These are phyloP conservation scores for Muscidifurax raptorellus DNA, from an alignment of 1,140 invertebrate genomes.

Conservation along the genomic window DNA sequence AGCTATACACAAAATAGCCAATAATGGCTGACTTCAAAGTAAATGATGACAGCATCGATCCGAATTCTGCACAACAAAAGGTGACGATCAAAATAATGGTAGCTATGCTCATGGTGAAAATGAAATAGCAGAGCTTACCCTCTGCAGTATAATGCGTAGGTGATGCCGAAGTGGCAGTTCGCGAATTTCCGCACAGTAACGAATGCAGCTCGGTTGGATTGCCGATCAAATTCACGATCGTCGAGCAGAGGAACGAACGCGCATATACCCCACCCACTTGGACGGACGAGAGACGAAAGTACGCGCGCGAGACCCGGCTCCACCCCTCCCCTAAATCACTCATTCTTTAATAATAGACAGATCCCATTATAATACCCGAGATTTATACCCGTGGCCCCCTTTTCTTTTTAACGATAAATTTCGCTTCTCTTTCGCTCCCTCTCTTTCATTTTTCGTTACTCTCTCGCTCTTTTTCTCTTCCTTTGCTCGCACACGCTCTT, in stretches of 20 bases:
- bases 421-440: constrained; percentile 62
- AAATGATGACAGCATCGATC: too few relatives aligned
- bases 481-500: constrained; percentile 50
- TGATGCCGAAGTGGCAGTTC: not conserved
- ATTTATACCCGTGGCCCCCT: constrained; percentile 74
- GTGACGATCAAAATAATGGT: too few relatives aligned
- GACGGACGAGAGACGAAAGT: constrained; percentile 49
- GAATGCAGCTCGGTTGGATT: constrained; percentile 56
- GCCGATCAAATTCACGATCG: constrained; percentile 73
- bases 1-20: too few relatives aligned
- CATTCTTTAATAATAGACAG: constrained; percentile 77
- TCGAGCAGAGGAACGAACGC: not conserved
- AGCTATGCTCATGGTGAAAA: too few relatives aligned
- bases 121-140: too few relatives aligned
- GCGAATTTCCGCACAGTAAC: not conserved
- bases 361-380: constrained; percentile 76
- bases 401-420: constrained; percentile 76
- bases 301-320: constrained; percentile 60
- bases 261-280: constrained; percentile 67
- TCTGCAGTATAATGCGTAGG: too few relatives aligned
- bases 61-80: too few relatives aligned
- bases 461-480: constrained; percentile 47
- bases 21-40: too few relatives aligned
- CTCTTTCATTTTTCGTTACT: constrained; percentile 43
- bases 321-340: constrained; percentile 75